Base-by-base conservation (phyloP, 2,888 invertebrate species). In the Drosophila maculinotata region DNA sequence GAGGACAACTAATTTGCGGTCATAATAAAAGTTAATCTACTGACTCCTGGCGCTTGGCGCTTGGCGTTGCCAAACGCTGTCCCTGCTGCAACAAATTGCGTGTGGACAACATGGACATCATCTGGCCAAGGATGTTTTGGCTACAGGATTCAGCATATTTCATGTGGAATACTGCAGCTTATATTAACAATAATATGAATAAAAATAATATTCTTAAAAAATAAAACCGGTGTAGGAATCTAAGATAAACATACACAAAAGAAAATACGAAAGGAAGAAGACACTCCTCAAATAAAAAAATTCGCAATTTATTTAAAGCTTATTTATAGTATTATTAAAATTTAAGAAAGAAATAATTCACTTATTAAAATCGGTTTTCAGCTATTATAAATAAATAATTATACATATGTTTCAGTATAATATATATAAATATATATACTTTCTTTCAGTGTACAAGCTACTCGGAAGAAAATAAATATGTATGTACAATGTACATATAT, bases 1-100 rank as follows among this genome's bases (percentile, higher is more conserved):
- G 73, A 78, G 83, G 82, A 89, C 89, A 89, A 89, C 90, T 89
- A 89, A 89, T 89, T 89, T 89, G 89, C 81, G 89, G 90, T 82
- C 82, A 88, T 87, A 88, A 89, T 89, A 89, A 89, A 88, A 90
- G 85, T 89, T 89, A 89, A 89, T 89, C 87, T 83, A 86, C 84
- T 86, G 81, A 87, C 85, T 88, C 76, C 78, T 80, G 71, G 68
- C 74, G 53, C 67, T 51, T 59, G 54, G 54, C n/a, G n/a, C n/a
- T n/a, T n/a, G n/a, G n/a, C n/a, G n/a, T 58, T 28, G 38, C 30
- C 53, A 39, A 68, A 36, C 45, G 41, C 26, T 68, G 52, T 36
- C 60, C 31, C 62, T 68, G 69, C 72, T 72, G 71, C 74, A 73
- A 52, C 69, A 44, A 73, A 72, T 69, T 64, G 71, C 45, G 73